These are phyloP conservation scores for Aethes cnicana DNA, from an alignment of 2,888 invertebrate genomes.

Conservation along the genomic window DNA sequence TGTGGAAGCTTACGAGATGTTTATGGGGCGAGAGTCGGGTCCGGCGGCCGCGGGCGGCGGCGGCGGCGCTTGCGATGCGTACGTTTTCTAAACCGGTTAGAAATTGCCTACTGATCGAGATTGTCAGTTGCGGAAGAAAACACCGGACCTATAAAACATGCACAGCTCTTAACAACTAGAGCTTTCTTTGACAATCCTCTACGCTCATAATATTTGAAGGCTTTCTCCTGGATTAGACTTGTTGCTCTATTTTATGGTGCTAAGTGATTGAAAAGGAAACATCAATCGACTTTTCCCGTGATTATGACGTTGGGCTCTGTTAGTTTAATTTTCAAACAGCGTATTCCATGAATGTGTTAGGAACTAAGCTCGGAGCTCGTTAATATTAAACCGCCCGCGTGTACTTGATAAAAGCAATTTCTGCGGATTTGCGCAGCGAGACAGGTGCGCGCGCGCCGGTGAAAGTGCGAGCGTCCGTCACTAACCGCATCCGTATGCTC, in stretches of 20 bases:
- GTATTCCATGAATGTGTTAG: no score
- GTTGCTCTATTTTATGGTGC: background rate
- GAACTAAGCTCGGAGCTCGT: no score
- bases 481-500: conserved; percentile 63
- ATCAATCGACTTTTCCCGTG: no score
- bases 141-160: conserved; percentile 68
- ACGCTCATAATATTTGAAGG: conserved; percentile 25
- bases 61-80: conserved; percentile 43
- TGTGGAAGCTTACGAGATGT: conserved; percentile 43
- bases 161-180: conserved; percentile 53
- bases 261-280: background rate
- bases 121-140: conserved; percentile 78
- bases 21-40: conserved; percentile 68
- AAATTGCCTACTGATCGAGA: conserved; percentile 81
- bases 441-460: conserved; percentile 56
- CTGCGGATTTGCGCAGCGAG: conserved; percentile 38
- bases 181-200: conserved; percentile 57
- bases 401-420: conserved; percentile 17
- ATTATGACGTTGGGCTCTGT: no score
- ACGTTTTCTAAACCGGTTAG: conserved; percentile 81
- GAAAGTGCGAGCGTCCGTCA: conserved; percentile 57
- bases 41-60: conserved; percentile 42
- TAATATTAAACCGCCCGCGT: conserved; percentile 5
- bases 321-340: no score
- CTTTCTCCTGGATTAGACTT: conserved; percentile 21